phyloP scores from a whole-genome alignment of 1,140 invertebrate genomes.

The Diorhabda sublineata region DNA sequence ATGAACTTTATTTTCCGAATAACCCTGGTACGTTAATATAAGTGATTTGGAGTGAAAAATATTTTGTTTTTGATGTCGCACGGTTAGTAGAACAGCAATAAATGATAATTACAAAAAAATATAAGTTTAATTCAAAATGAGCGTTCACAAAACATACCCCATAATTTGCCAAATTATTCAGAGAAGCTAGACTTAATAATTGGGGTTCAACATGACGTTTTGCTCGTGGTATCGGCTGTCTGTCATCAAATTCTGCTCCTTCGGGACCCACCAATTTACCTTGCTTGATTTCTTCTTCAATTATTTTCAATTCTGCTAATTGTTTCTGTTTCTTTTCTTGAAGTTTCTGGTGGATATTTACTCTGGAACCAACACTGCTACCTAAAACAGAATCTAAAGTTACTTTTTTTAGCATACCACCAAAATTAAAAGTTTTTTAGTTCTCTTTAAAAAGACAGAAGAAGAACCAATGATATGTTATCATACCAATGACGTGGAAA shows the following conservation, averaged over 20 bases:
- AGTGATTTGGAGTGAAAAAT: no score
- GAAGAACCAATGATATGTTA: no score
- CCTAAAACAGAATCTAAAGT: slow-evolving; percentile 14
- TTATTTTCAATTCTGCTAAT: slow-evolving; percentile 70
- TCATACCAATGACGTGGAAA: background rate
- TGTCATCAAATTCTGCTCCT: slow-evolving; percentile 48
- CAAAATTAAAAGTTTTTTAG: background rate
- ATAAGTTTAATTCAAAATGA: no score
- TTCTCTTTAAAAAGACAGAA: no score
- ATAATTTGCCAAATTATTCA: slow-evolving; percentile 45
- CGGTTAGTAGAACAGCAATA: no score
- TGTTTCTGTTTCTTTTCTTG: slow-evolving; percentile 87
- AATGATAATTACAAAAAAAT: no score
- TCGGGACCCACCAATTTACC: slow-evolving; percentile 45
- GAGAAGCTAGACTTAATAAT: slow-evolving; percentile 42
- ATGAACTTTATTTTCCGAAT: no score
- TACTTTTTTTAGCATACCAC: background rate
- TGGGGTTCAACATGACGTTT: slow-evolving; percentile 56
- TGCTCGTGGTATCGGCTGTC: slow-evolving; percentile 55
- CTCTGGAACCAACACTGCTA: slow-evolving; percentile 64
- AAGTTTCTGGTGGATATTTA: slow-evolving; percentile 82
- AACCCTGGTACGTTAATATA: no score
- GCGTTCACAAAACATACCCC: slow-evolving; percentile 34
- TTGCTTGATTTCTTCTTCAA: slow-evolving; percentile 83
- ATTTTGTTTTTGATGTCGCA: no score